Evolutionary conservation across 2,888 invertebrate genomes (phyloP).

Genomic region (Catocala fraxini): DNA sequence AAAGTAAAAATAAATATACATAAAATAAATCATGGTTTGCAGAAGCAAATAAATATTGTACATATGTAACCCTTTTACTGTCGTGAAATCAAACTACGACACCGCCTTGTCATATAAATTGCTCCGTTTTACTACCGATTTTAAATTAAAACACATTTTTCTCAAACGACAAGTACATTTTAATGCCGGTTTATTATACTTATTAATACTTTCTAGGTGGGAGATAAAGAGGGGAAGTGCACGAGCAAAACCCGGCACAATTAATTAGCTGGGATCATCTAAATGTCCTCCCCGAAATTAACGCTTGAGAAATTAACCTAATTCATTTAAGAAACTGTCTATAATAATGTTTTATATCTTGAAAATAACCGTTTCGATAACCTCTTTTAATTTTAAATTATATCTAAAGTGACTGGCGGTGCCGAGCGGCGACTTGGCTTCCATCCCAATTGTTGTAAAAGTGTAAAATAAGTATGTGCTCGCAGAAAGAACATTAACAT

Average conservation of each 20-base stretch:
- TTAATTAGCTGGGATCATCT: slow-evolving; percentile 58
- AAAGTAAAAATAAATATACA: too few relatives aligned
- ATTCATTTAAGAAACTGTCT: slow-evolving; percentile 45
- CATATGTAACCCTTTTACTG: too few relatives aligned
- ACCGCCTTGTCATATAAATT: too few relatives aligned
- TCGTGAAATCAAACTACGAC: too few relatives aligned
- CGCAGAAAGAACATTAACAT: slow-evolving; percentile 30
- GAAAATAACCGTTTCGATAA: slow-evolving; percentile 37
- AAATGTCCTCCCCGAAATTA: slow-evolving; percentile 47
- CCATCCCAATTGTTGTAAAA: slow-evolving; percentile 41
- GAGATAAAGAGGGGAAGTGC: slow-evolving; percentile 34
- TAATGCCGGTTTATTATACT: slow-evolving; percentile 33
- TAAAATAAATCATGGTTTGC: too few relatives aligned
- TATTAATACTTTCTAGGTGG: slow-evolving; percentile 37
- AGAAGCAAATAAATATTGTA: too few relatives aligned
- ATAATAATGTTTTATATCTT: slow-evolving; percentile 44
- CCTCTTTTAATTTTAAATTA: slow-evolving; percentile 35
- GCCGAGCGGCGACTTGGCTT: slow-evolving; percentile 43
- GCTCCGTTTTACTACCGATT: not conserved
- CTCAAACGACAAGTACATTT: slow-evolving; percentile 25
- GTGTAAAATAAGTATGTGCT: slow-evolving; percentile 44
- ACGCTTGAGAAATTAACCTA: slow-evolving; percentile 50
- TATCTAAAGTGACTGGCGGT: slow-evolving; percentile 22
- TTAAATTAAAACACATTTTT: slow-evolving; percentile 22
- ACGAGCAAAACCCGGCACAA: slow-evolving; percentile 45